These are phyloP conservation scores for Aegotheles bennettii DNA, from an alignment of 2,113 vertebrate genomes.

Conservation along the genomic window DNA sequence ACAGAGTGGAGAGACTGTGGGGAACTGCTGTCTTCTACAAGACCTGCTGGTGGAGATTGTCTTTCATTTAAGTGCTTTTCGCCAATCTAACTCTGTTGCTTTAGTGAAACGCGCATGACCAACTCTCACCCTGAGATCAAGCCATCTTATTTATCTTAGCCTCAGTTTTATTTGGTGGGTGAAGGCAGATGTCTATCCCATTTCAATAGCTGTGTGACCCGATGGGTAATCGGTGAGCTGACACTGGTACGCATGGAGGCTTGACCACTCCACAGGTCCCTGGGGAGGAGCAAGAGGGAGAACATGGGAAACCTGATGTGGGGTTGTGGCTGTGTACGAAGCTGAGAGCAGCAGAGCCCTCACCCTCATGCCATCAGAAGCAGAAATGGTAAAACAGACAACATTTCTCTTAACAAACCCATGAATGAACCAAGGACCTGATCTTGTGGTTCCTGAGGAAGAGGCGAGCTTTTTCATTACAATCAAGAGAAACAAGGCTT, in stretches of 20 bases:
- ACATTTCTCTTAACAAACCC: not conserved
- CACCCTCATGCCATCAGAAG: not conserved
- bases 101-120: not conserved
- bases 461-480: not conserved
- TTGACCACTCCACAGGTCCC: not conserved
- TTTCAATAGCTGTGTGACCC: not conserved
- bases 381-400: not conserved
- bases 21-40: not conserved
- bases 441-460: not conserved
- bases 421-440: not conserved
- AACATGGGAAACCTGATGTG: not conserved
- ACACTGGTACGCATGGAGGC: rapidly evolving
- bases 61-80: conserved; percentile 45
- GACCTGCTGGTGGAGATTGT: not conserved
- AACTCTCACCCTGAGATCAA: not conserved
- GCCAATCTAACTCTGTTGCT: not conserved
- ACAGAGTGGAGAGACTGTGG: not conserved
- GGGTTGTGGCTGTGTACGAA: not conserved
- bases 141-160: not conserved
- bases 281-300: not conserved
- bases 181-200: not conserved
- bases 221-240: not conserved
- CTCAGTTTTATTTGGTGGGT: not conserved
- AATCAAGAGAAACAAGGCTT: not conserved
- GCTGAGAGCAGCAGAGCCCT: not conserved